These are phyloP conservation scores for Cherax destructor DNA, from an alignment of 1,140 invertebrate species.

Conservation along the genomic window DNA sequence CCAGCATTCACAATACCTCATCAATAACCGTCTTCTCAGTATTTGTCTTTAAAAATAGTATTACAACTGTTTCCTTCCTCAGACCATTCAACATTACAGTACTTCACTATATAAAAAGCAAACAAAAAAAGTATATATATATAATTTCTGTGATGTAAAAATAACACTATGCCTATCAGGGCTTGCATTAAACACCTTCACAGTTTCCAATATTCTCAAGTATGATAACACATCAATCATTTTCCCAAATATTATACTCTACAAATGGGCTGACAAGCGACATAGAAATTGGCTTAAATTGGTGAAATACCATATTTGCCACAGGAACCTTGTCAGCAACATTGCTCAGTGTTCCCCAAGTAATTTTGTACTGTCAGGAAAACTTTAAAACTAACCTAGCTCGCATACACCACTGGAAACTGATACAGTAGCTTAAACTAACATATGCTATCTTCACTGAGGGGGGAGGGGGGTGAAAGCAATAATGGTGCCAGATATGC, in stretches of 20 bases:
- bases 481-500: slow-evolving; percentile 42
- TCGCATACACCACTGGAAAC: slow-evolving; percentile 16
- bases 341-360: slow-evolving; percentile 35
- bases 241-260: slow-evolving; percentile 10
- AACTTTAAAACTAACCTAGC: slow-evolving; percentile 53
- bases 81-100: background rate
- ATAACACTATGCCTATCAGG: slow-evolving; percentile 22
- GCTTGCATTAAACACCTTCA: slow-evolving; percentile 5
- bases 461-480: slow-evolving; percentile 14
- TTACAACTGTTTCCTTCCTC: background rate
- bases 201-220: background rate
- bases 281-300: slow-evolving; percentile 13
- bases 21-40: background rate
- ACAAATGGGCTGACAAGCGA: slow-evolving; percentile 14
- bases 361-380: slow-evolving; percentile 53
- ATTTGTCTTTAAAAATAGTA: background rate
- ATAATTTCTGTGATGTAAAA: background rate
- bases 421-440: slow-evolving; percentile 24
- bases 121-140: background rate
- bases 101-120: background rate
- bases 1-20: background rate
- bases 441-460: slow-evolving; percentile 35
- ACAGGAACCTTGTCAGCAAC: slow-evolving; percentile 47
- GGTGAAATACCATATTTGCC: slow-evolving; percentile 32
- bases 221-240: background rate